Conservation (phyloP, 2,888 invertebrate species). For the Carabus problematicus region DNA sequence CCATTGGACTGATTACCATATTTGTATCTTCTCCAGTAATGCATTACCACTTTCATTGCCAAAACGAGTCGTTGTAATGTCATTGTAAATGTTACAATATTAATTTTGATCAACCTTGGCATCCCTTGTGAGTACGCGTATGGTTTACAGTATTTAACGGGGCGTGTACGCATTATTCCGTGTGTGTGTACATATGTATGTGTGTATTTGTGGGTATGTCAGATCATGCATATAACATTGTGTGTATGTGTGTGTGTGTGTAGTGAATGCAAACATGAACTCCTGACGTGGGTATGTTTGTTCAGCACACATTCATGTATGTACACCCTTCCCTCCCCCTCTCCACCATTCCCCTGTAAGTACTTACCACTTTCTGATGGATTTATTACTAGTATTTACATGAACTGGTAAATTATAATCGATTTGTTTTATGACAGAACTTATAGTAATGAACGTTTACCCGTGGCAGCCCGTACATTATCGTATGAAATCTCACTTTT, state of each 20-base stretch:
- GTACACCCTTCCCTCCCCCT: background rate
- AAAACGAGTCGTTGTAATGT: too few relatives aligned
- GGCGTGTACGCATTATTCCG: too few relatives aligned
- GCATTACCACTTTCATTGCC: too few relatives aligned
- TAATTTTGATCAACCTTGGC: too few relatives aligned
- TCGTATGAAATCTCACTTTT: background rate
- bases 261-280: constrained; percentile 6
- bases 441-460: constrained; percentile 16
- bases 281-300: background rate
- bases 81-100: too few relatives aligned
- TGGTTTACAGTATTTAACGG: too few relatives aligned
- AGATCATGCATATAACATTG: background rate
- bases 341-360: background rate
- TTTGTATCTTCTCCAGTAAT: too few relatives aligned
- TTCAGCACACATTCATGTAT: background rate
- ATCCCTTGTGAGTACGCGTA: too few relatives aligned
- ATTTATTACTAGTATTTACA: constrained; percentile 25
- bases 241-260: constrained; percentile 12
- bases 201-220: background rate
- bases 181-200: background rate
- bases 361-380: background rate
- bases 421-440: constrained; percentile 23
- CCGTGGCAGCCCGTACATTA: constrained; percentile 9
- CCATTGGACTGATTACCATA: too few relatives aligned
- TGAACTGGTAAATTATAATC: constrained; percentile 19